Evolutionary conservation across 1,140 invertebrate genomes (phyloP).

Genomic region (Apocrypta bakeri): DNA sequence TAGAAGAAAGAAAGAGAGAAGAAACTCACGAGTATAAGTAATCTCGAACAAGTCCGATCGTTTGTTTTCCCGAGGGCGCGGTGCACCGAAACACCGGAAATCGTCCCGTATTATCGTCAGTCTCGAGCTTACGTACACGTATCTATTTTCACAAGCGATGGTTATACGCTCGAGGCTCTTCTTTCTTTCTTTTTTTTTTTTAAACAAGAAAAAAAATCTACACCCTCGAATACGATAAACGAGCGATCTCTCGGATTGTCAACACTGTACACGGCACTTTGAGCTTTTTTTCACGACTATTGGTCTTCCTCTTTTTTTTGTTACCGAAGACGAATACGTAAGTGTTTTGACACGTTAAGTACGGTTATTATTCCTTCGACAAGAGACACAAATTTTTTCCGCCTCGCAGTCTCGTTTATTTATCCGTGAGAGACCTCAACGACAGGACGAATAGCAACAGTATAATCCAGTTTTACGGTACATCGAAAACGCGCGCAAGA

Average conservation of each 20-base stretch:
- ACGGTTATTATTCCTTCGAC: neutral
- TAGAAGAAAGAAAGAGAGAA: neutral
- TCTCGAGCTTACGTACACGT: slow-evolving; percentile 28
- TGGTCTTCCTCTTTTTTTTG: slow-evolving; percentile 12
- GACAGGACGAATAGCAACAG: neutral
- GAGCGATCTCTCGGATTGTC: slow-evolving; percentile 26
- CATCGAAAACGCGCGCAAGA: neutral
- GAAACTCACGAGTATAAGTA: neutral
- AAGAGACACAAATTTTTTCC: neutral
- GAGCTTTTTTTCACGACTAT: neutral
- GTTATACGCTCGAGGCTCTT: neutral
- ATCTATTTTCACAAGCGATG: slow-evolving; percentile 62
- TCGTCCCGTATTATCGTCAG: slow-evolving; percentile 54
- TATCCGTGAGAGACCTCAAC: neutral
- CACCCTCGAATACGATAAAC: neutral
- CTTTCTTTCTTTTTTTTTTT: neutral
- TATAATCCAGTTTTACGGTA: neutral
- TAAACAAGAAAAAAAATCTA: neutral
- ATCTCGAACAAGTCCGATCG: slow-evolving; percentile 43
- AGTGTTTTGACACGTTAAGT: slow-evolving; percentile 10
- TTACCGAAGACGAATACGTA: neutral
- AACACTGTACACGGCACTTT: slow-evolving; percentile 35
- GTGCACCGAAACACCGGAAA: slow-evolving; percentile 53
- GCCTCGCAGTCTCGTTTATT: neutral
- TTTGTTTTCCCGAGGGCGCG: slow-evolving; percentile 56